A percentile compares a stretch with the other conserved stretches of the same genome.
phyloP scores from a whole-genome alignment of 53 echinoderm and acorn worm species.

The Henricia sp. region DNA sequence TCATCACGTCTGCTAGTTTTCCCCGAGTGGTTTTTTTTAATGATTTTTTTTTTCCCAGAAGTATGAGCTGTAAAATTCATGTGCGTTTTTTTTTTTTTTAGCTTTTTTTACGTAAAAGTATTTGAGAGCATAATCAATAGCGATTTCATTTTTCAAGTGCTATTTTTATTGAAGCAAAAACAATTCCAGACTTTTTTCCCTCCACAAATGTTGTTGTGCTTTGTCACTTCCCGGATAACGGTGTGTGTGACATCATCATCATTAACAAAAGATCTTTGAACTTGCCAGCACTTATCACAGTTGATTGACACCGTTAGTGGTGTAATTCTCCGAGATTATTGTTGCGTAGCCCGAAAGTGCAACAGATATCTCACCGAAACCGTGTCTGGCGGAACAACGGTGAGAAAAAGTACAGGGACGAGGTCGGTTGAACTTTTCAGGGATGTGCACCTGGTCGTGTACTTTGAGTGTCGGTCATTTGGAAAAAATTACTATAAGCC shows the following conservation, averaged over 20 bases:
- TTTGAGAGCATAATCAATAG: too few relatives aligned
- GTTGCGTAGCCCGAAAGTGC: constrained; percentile 34
- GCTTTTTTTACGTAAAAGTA: too few relatives aligned
- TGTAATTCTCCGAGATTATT: constrained; percentile 41
- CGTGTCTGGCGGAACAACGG: constrained; percentile 16
- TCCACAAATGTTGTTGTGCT: too few relatives aligned
- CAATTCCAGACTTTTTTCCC: too few relatives aligned
- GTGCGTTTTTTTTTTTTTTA: too few relatives aligned
- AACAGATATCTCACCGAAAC: constrained; percentile 54
- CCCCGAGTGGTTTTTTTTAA: too few relatives aligned
- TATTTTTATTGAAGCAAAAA: too few relatives aligned
- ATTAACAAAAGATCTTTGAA: constrained; percentile 25
- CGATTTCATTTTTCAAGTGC: too few relatives aligned
- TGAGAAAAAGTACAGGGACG: constrained; percentile 29
- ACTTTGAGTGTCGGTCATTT: constrained; percentile 37
- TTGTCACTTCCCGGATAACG: too few relatives aligned
- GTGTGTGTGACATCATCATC: constrained; percentile 1
- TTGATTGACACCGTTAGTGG: constrained; percentile 28
- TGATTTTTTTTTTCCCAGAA: too few relatives aligned
- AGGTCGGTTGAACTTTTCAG: constrained; percentile 56
- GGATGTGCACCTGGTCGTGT: constrained; percentile 43
- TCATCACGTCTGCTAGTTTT: too few relatives aligned
- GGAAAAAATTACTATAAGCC: constrained; percentile 17
- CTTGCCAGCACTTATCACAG: constrained; percentile 1
- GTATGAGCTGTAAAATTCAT: too few relatives aligned